phyloP scores from a whole-genome alignment of 2,888 invertebrate genomes.

The Erebia epiphron region DNA sequence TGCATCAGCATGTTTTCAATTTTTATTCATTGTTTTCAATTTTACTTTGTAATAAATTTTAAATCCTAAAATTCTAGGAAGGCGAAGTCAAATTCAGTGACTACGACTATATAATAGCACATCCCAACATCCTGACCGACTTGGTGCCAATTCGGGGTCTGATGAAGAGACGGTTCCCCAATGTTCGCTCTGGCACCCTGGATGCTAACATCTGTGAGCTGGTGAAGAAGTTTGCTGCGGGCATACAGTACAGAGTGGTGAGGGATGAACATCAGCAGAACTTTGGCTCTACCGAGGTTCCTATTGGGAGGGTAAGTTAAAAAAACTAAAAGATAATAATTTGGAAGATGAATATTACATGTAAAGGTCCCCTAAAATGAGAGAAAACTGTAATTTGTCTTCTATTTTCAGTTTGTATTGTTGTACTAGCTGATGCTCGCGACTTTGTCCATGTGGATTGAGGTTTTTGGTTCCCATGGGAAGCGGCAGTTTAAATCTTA shows the following conservation, averaged over 20 bases:
- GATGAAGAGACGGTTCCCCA: conserved; percentile 90
- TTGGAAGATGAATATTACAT: neutral
- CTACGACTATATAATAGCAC: conserved; percentile 89
- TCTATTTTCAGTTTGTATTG: no score
- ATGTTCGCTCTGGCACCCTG: conserved; percentile 85
- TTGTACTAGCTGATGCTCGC: no score
- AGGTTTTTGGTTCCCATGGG: no score
- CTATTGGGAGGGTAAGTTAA: conserved; percentile 86
- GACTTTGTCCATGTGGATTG: no score
- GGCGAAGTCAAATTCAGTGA: conserved; percentile 87
- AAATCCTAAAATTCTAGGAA: conserved; percentile 65
- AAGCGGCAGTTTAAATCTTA: no score
- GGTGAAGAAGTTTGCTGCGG: conserved; percentile 86
- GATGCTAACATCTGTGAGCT: conserved; percentile 84
- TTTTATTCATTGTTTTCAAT: no score
- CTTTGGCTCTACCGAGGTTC: conserved; percentile 86
- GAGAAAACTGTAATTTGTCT: no score
- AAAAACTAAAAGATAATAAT: neutral
- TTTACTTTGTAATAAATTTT: no score
- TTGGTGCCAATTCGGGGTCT: conserved; percentile 89
- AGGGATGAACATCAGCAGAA: conserved; percentile 88
- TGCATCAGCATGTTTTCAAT: no score
- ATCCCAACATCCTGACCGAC: conserved; percentile 91
- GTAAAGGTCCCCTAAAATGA: no score
- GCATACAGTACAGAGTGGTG: conserved; percentile 86